Conservation (phyloP, 2,113 vertebrate species). For the Tringa solitaria region DNA sequence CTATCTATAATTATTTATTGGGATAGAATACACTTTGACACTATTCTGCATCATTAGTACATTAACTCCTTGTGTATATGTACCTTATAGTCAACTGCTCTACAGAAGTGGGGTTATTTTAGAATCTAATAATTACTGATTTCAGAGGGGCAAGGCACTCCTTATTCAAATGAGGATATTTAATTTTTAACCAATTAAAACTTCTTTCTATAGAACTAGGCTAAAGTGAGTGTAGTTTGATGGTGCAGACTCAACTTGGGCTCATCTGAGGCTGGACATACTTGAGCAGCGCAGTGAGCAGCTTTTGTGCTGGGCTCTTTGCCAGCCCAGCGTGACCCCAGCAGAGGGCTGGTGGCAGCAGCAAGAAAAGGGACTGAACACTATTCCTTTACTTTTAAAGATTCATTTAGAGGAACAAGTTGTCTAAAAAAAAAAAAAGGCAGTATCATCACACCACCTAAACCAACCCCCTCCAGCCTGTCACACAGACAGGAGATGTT, state of each 20-base stretch:
- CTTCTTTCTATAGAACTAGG: neutral
- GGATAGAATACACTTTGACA: neutral
- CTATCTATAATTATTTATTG: neutral
- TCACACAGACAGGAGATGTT: rapidly evolving
- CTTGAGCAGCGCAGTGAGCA: neutral
- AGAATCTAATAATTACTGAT: neutral
- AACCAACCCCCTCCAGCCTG: neutral
- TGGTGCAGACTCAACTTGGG: neutral
- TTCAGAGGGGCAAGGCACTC: neutral
- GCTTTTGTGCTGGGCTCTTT: neutral
- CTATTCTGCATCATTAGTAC: rapidly evolving
- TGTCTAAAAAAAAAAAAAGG: neutral
- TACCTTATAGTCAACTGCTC: neutral
- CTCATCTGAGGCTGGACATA: rapidly evolving
- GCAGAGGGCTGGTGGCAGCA: neutral
- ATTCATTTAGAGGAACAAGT: neutral
- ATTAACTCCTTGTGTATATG: rapidly evolving
- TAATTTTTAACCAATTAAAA: neutral
- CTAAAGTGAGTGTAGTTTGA: neutral
- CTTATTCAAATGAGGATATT: rapidly evolving
- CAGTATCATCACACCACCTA: rapidly evolving
- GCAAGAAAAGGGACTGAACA: neutral
- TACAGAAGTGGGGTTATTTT: neutral
- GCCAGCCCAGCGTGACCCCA: rapidly evolving
- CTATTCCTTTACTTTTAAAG: neutral